phyloP scores from a whole-genome alignment of 2,113 vertebrate species.

The Rhinoderma darwinii region DNA sequence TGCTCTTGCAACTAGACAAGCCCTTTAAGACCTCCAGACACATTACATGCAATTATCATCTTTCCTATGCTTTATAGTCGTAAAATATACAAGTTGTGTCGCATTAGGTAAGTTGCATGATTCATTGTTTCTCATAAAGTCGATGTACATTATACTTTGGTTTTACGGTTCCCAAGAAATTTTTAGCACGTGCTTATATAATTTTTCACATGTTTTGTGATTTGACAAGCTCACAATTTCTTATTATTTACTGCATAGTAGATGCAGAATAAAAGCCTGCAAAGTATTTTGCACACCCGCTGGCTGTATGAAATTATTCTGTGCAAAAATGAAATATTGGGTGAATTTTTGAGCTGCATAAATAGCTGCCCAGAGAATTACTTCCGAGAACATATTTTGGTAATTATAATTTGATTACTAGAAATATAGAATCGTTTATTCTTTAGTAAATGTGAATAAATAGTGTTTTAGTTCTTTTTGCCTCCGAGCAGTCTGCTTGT shows the following conservation, averaged over 20 bases:
- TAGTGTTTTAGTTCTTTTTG: constrained; percentile 29
- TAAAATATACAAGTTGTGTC: not conserved
- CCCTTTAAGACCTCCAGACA: not conserved
- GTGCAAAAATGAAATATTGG: constrained; percentile 24
- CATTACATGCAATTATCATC: not conserved
- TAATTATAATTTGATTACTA: constrained; percentile 34
- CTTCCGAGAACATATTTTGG: constrained; percentile 40
- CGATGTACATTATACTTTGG: not conserved
- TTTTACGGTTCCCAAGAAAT: constrained; percentile 14
- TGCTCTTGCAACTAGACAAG: too few species aligned
- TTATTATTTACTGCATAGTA: constrained; percentile 31
- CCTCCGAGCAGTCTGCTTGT: constrained; percentile 4
- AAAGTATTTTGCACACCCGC: constrained; percentile 32
- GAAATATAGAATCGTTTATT: constrained; percentile 38
- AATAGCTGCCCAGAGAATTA: constrained; percentile 42
- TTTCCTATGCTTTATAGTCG: not conserved
- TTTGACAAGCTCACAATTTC: constrained; percentile 15
- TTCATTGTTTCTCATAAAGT: constrained; percentile 19
- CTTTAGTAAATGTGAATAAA: constrained; percentile 44
- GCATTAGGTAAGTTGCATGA: not conserved
- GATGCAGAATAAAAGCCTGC: constrained; percentile 31
- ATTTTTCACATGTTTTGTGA: constrained; percentile 21
- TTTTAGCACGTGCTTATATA: constrained; percentile 19
- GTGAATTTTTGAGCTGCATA: constrained; percentile 29
- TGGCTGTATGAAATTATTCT: constrained; percentile 30